These are phyloP conservation scores for Alouatta palliata DNA, from an alignment of 2,113 vertebrate genomes.

Conservation along the genomic window DNA sequence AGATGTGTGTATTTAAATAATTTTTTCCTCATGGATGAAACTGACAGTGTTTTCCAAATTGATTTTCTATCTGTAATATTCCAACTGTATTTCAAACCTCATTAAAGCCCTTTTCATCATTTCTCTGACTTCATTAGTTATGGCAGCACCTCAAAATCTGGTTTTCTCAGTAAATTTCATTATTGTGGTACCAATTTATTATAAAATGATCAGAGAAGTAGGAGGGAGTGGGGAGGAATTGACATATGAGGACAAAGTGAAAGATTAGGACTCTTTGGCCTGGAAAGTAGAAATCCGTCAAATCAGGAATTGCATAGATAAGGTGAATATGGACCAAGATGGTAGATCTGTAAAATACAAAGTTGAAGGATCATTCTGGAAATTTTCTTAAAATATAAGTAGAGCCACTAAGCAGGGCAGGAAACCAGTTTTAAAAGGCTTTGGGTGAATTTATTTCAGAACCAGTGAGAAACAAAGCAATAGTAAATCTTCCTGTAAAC, in stretches of 20 bases:
- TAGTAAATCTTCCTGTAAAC: not conserved
- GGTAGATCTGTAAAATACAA: not conserved
- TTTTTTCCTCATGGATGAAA: slow-evolving; percentile 9
- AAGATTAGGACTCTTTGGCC: slow-evolving; percentile 46
- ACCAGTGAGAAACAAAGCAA: not conserved
- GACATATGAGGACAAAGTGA: slow-evolving; percentile 63
- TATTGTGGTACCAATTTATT: slow-evolving; percentile 74
- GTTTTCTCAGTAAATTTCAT: slow-evolving; percentile 74
- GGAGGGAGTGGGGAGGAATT: slow-evolving; percentile 41
- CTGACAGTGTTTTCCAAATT: slow-evolving; percentile 68
- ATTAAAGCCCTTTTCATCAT: slow-evolving; percentile 72
- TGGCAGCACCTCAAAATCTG: slow-evolving; percentile 70
- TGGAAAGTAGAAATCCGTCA: slow-evolving; percentile 51
- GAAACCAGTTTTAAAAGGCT: slow-evolving; percentile 27
- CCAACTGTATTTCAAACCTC: slow-evolving; percentile 63
- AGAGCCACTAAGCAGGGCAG: not conserved
- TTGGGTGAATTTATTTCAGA: not conserved
- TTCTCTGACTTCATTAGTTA: slow-evolving; percentile 71
- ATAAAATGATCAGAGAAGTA: slow-evolving; percentile 69
- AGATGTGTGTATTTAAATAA: slow-evolving; percentile 61
- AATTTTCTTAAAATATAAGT: not conserved
- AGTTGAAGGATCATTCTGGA: not conserved
- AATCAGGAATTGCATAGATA: not conserved
- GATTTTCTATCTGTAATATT: slow-evolving; percentile 71
- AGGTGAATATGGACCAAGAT: not conserved